Base-by-base conservation (phyloP, 2,888 invertebrate genomes). In the Heliconius ethilla region DNA sequence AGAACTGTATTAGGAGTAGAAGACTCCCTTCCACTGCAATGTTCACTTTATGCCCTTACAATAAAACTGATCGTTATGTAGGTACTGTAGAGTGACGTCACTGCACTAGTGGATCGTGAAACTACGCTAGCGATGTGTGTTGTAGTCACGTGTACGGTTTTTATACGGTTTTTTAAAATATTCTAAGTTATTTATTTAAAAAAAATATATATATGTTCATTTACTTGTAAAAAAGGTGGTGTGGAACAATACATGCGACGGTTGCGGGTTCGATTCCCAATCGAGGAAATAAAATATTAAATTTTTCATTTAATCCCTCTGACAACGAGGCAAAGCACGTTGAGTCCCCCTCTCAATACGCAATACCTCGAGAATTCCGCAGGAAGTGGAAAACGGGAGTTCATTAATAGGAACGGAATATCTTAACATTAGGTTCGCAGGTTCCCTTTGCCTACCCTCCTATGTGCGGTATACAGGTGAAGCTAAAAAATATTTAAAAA, bases 41-140 rank as follows among this genome's bases (percentile, higher is more conserved):
- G 29, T 37, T 33, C 45, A 27, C 76, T 72, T 37, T 76, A 55
- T 18, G 25, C 9, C 13, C 37, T 55, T 66, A 37, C 22, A 63
- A 66, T 72, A 55, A 76, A 72, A 51, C 25, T 37, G 25, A 66
- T 22, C 25, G 27, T 63, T 37, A 72, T 51, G 10, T 33, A 33
- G 6, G 6, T 45, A 37, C 51, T 27, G 51, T 45, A 13, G 29
- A 65, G n/a, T 51, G 27, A 70, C 65, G 76, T 70, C 63, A 70
- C 33, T 29, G 18, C 10, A 18, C 10, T 22, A 62, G 45, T n/a
- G 37, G 63, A 18, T 76, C 63, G 63, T 65, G 76, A 18, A 10
- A 33, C 29, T 59, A 76, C 70, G 51, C 45, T 22, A 55, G 37
- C 27, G 29, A 72, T 55, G 55, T 74, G 18, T 13, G 37, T 55